Base-by-base conservation (phyloP, 2,888 invertebrate genomes). In the Acrocera orbiculus region DNA sequence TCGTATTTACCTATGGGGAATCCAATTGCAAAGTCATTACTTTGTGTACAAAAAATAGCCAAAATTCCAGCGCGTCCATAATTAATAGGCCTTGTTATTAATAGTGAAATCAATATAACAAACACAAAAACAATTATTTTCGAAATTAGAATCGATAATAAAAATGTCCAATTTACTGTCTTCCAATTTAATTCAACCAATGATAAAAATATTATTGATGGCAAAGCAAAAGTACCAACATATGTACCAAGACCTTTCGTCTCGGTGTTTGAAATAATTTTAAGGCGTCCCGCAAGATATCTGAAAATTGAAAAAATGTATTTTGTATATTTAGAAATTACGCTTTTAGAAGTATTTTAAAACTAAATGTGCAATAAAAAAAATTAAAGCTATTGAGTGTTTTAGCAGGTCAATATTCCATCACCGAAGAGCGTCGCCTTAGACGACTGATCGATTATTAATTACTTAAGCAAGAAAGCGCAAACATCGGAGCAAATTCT, bases 1-100 rank as follows among this genome's bases (percentile, higher is more conserved):
- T 10, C 17, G n/a, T 20, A 20, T 42, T 46, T 41, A 58, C 90
- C 78, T 46, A 93, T 89, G 5, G 95, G 93, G 62, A 80, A 90
- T 40, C 93, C 93, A 46, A 95, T 73, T 14, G 95, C 93, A 64
- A 95, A 93, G 61, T 95, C 95, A 67, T 95, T 95, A 54, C 90
- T 92, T 56, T 93, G 93, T 1, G 93, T 93, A 47, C 85, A 81
- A 58, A 93, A 93, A 50, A 95, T 92, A 13, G 85, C 86, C 67
- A 85, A 83, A 37, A 95, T 67, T 10, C 90, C 93, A 27, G 89
- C 85, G 49, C 79, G 71, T 4, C 85, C 85, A 43, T 79, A 69
- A 58, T 87, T 78, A 13, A 77, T 54, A 5, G 87, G 86, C 51
- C 80, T 70, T n/a, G 74, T 72, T 26, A 87, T 73, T 27, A 92